These are phyloP conservation scores for Macrobrachium rosenbergii DNA, from an alignment of 1,140 invertebrate genomes.

Conservation along the genomic window DNA sequence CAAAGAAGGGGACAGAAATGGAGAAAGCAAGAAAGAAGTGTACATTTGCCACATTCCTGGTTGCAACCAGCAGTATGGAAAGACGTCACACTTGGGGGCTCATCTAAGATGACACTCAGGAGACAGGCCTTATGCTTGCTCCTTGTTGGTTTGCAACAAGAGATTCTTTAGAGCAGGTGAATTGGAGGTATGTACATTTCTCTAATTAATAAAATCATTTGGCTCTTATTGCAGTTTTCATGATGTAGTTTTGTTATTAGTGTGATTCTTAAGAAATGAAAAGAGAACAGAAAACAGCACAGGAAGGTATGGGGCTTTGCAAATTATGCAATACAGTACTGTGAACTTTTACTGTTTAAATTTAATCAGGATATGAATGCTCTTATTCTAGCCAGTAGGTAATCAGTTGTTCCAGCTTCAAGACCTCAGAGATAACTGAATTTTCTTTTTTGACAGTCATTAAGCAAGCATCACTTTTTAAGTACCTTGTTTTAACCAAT, in stretches of 20 bases:
- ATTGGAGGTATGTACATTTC: conserved; percentile 57
- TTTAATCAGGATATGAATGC: too few relatives aligned
- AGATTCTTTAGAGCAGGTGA: conserved; percentile 67
- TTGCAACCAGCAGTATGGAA: conserved; percentile 97
- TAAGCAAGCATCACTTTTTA: background rate
- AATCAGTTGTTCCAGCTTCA: too few relatives aligned
- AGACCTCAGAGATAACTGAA: conserved; percentile 29
- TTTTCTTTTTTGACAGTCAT: too few relatives aligned
- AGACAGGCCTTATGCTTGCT: conserved; percentile 89
- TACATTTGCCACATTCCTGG: conserved; percentile 92
- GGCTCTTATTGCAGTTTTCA: too few relatives aligned
- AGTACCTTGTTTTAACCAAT: background rate
- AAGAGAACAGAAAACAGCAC: too few relatives aligned
- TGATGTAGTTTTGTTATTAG: too few relatives aligned
- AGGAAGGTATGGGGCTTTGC: too few relatives aligned
- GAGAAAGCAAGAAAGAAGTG: conserved; percentile 72
- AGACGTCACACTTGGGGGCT: conserved; percentile 94
- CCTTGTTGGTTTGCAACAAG: conserved; percentile 96
- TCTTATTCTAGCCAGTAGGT: too few relatives aligned
- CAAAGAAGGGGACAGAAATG: conserved; percentile 82
- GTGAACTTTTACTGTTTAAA: too few relatives aligned
- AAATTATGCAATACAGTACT: conserved; percentile 20
- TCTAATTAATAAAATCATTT: conserved; percentile 69
- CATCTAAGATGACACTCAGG: conserved; percentile 93
- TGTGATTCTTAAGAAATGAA: too few relatives aligned